Conservation (phyloP, 1,140 invertebrate genomes). For the Neotoxoptera formosana region DNA sequence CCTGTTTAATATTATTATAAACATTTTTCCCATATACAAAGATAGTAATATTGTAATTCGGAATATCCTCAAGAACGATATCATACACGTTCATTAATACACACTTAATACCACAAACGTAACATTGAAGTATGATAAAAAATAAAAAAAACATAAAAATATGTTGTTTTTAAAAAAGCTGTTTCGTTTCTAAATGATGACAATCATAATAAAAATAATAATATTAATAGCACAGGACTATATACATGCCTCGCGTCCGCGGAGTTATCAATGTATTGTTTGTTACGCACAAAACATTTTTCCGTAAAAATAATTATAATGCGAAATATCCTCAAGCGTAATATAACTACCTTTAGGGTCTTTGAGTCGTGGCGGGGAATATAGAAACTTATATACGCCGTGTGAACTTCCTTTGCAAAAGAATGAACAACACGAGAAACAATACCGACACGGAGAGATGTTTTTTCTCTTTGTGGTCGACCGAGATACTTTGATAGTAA, state of each 20-base stretch:
- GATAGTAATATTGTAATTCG: neutral
- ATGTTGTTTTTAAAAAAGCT: neutral
- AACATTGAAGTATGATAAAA: neutral
- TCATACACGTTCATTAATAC: neutral
- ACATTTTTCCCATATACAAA: neutral
- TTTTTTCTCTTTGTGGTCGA: slow-evolving; percentile 1
- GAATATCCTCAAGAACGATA: neutral
- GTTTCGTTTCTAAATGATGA: neutral
- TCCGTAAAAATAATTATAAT: neutral
- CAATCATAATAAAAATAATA: neutral
- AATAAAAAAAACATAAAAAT: neutral
- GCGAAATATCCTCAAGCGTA: neutral
- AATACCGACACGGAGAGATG: neutral
- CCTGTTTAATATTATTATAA: neutral
- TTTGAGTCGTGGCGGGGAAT: neutral
- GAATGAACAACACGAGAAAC: neutral
- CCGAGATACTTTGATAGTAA: neutral
- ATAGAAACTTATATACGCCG: neutral
- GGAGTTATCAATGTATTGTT: neutral
- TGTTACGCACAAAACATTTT: neutral
- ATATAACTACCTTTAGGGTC: neutral
- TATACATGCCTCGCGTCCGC: neutral
- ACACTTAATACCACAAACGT: neutral
- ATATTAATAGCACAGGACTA: neutral
- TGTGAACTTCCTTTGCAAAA: neutral